Evolutionary conservation across 1,140 invertebrate genomes (phyloP).

Genomic region (Neodiprion lecontei): DNA sequence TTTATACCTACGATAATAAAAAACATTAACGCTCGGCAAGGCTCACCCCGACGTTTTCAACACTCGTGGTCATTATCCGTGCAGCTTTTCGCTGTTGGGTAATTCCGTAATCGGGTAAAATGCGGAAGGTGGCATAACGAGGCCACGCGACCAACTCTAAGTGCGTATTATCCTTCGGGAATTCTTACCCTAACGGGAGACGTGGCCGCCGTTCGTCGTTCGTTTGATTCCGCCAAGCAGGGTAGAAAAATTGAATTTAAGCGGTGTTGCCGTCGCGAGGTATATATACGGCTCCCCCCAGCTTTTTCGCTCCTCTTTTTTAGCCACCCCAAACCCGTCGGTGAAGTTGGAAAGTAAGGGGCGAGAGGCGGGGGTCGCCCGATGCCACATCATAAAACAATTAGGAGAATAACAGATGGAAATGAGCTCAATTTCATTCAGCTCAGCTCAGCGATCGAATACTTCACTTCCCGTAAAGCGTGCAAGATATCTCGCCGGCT

Average conservation of each 20-base stretch:
- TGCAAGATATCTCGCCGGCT: neutral
- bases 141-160: neutral
- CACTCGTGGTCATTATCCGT: too few species aligned
- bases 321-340: neutral
- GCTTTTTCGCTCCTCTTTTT: too few species aligned
- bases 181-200: neutral
- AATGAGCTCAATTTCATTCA: constrained; percentile 5
- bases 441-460: constrained; percentile 1
- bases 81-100: neutral
- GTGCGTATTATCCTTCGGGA: neutral
- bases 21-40: too few species aligned
- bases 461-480: neutral
- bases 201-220: neutral
- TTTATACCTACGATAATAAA: too few species aligned
- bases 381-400: constrained; percentile 7
- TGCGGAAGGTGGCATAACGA: neutral
- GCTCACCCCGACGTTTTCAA: too few species aligned
- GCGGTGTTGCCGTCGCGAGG: neutral
- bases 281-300: too few species aligned
- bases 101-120: neutral
- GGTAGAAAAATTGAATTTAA: neutral
- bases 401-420: constrained; percentile 5
- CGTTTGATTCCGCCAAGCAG: neutral
- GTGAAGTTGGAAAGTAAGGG: neutral
- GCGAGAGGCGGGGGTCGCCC: neutral